Percentiles rank a stretch among this genome's conserved stretches.
Conservation (phyloP, 2,888 invertebrate genomes). For the Diadegma fenestrale region DNA sequence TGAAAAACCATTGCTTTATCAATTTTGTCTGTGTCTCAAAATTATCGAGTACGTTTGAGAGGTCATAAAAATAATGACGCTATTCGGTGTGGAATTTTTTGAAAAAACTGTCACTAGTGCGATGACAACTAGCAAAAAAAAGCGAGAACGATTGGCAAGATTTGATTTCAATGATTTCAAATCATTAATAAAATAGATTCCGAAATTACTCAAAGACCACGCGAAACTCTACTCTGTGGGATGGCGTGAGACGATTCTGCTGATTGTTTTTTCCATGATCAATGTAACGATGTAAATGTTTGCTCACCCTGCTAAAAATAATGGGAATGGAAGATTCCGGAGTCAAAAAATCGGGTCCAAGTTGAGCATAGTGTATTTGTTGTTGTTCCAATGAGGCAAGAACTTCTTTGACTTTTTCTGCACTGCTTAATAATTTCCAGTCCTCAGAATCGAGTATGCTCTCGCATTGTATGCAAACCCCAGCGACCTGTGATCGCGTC, state of each 20-base stretch:
- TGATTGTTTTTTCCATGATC: not conserved
- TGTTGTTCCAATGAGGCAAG: constrained; percentile 86
- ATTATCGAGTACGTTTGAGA: not conserved
- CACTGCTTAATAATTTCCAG: constrained; percentile 85
- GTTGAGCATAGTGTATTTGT: constrained; percentile 86
- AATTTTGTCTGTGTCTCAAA: not conserved
- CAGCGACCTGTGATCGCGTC: constrained; percentile 85
- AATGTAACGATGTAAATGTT: not conserved
- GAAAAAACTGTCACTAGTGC: not conserved
- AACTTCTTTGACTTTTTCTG: constrained; percentile 85
- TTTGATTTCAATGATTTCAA: not conserved
- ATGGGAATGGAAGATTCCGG: constrained; percentile 87
- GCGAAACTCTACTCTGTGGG: not conserved
- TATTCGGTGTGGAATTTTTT: not conserved
- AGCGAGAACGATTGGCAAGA: not conserved
- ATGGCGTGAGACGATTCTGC: not conserved
- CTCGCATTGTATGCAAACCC: constrained; percentile 87
- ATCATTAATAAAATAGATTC: no score
- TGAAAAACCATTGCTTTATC: not conserved
- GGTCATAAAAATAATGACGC: not conserved
- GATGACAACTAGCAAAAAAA: not conserved
- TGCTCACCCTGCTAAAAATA: constrained; percentile 86
- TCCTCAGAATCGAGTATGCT: constrained; percentile 86
- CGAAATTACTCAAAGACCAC: not conserved
- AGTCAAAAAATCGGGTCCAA: constrained; percentile 85